Conservation (phyloP, 1,140 invertebrate genomes). For the Ceratosolen solmsi region DNA sequence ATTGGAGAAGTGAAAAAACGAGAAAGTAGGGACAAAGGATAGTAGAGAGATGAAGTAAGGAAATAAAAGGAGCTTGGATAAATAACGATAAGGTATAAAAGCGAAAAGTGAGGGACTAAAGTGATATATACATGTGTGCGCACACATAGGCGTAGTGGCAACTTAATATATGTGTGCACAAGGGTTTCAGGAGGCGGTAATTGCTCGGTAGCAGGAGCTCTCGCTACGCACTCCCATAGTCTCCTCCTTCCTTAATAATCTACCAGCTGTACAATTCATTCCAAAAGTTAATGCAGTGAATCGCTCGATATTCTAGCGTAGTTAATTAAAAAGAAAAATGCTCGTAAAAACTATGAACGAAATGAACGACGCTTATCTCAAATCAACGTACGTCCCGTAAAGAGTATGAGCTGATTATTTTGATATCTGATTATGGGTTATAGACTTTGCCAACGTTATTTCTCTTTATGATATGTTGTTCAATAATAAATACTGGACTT, state of each 20-base stretch:
- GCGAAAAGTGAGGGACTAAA: slow-evolving; percentile 7
- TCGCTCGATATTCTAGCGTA: background rate
- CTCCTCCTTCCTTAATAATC: background rate
- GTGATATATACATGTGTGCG: background rate
- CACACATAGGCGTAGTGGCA: background rate
- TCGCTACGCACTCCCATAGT: background rate
- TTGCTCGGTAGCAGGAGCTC: slow-evolving; percentile 18
- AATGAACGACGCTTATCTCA: too few relatives aligned
- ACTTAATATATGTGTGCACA: slow-evolving; percentile 35
- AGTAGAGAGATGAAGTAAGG: background rate
- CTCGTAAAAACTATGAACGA: too few relatives aligned
- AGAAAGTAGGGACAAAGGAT: background rate
- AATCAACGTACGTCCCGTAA: too few relatives aligned
- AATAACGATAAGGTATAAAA: slow-evolving; percentile 33
- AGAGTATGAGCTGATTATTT: too few relatives aligned
- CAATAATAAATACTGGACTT: too few relatives aligned
- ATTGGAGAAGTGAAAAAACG: background rate
- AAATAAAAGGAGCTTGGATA: slow-evolving; percentile 26
- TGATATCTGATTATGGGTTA: too few relatives aligned
- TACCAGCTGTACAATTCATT: background rate
- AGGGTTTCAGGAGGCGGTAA: slow-evolving; percentile 33
- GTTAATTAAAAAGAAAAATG: background rate
- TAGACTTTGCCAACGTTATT: too few relatives aligned
- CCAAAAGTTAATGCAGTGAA: background rate
- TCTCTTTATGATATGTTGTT: too few relatives aligned